A percentile compares a stretch with the other conserved stretches of the same genome.
These are phyloP conservation scores for Lycopodina hypogea DNA, from an alignment of 37 sponge, comb jelly and placozoan species.

Conservation along the genomic window DNA sequence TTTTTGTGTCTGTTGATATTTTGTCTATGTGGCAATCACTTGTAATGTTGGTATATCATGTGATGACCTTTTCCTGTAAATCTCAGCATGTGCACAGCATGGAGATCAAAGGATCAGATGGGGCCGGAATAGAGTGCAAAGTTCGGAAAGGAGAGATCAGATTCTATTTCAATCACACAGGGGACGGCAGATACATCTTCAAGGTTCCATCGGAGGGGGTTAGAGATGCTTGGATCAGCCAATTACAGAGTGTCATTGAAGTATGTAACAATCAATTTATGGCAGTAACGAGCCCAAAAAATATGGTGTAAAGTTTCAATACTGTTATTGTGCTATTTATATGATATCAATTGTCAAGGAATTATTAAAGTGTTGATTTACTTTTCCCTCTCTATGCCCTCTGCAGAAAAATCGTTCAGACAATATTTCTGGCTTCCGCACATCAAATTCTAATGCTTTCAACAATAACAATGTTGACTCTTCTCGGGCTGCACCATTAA, in stretches of 20 bases:
- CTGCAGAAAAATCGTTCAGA: constrained; percentile 2
- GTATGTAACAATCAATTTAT: constrained; percentile 22
- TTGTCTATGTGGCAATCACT: no score
- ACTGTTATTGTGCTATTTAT: no score
- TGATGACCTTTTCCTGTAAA: no score
- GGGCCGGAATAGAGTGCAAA: constrained; percentile 30
- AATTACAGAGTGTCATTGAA: constrained; percentile 27
- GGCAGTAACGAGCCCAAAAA: no score
- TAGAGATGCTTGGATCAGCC: constrained; percentile 31
- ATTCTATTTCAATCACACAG: constrained; percentile 17
- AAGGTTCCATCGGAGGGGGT: constrained; percentile 9
- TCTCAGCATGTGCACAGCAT: constrained; percentile 29
- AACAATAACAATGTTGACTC: neutral
- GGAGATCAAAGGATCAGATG: constrained; percentile 8
- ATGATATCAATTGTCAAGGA: no score
- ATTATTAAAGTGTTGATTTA: no score
- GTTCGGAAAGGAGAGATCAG: constrained; percentile 29
- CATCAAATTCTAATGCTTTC: neutral
- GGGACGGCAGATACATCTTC: constrained; percentile 35
- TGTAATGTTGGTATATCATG: neutral
- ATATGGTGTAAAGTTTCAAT: no score
- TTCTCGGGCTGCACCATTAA: neutral
- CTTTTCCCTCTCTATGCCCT: neutral
- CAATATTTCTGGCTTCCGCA: neutral
- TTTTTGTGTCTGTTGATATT: no score